These are phyloP conservation scores for Acinonyx jubatus DNA, from an alignment of 2,113 vertebrate species.

Conservation along the genomic window DNA sequence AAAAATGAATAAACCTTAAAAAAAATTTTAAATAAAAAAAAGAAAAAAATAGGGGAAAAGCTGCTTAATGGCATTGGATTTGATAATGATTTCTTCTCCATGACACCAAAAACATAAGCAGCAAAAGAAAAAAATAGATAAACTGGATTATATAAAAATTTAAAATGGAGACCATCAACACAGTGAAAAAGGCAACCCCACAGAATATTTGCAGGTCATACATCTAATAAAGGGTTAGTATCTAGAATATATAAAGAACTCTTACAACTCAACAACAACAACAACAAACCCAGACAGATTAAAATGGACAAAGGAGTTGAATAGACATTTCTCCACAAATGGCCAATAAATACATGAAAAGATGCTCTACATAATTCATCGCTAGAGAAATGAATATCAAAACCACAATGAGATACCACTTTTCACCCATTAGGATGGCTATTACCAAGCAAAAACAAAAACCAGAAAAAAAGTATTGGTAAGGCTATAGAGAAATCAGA, in stretches of 20 bases:
- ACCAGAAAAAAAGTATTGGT: background rate
- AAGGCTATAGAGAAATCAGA: background rate
- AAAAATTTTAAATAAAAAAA: too few species aligned
- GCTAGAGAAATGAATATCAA: background rate
- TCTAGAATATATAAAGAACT: background rate
- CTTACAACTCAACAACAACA: background rate
- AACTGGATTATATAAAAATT: background rate
- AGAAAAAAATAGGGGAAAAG: background rate
- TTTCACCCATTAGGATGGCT: background rate
- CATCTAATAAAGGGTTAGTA: background rate
- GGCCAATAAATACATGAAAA: background rate
- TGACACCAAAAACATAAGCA: background rate
- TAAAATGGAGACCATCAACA: background rate
- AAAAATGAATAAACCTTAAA: too few species aligned
- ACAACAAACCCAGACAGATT: background rate
- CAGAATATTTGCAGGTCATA: background rate
- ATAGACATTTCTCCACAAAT: background rate
- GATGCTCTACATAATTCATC: background rate
- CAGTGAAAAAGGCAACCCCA: background rate
- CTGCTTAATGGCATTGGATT: background rate
- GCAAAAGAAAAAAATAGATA: constrained; percentile 1
- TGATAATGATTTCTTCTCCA: background rate
- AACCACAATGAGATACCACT: background rate
- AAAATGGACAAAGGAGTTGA: background rate
- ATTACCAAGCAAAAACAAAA: background rate